Evolutionary conservation across 2,888 invertebrate species (phyloP).

Genomic region (Himalopsyche anomala): DNA sequence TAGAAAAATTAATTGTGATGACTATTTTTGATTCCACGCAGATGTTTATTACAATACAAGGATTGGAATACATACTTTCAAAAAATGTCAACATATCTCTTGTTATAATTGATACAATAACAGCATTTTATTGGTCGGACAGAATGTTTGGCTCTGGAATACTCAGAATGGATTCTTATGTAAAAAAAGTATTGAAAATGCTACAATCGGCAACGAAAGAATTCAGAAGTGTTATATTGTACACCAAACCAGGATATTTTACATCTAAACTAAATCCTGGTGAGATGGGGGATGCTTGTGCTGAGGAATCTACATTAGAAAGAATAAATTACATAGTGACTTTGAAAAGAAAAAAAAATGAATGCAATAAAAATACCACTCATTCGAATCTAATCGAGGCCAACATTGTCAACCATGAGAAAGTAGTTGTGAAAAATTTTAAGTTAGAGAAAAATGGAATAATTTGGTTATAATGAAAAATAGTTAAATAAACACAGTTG

Average conservation of each 20-base stretch:
- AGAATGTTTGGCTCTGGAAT: conserved; percentile 71
- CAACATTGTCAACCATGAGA: conserved; percentile 41
- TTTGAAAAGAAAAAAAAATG: conserved; percentile 63
- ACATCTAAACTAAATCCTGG: conserved; percentile 68
- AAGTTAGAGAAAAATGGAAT: conserved; percentile 39
- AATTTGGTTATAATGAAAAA: conserved; percentile 44
- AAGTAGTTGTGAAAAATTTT: conserved; percentile 48
- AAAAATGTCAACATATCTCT: conserved; percentile 71
- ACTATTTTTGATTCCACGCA: conserved; percentile 73
- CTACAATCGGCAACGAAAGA: conserved; percentile 74
- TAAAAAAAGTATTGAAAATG: conserved; percentile 71
- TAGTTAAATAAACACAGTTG: too few species aligned
- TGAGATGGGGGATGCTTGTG: conserved; percentile 67
- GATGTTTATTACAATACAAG: conserved; percentile 72
- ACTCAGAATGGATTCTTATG: conserved; percentile 75
- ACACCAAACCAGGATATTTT: conserved; percentile 76
- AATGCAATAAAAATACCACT: background rate
- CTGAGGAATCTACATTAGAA: conserved; percentile 68
- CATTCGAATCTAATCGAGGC: conserved; percentile 37
- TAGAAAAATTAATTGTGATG: conserved; percentile 70
- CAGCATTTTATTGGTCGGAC: conserved; percentile 77
- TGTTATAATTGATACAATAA: conserved; percentile 73
- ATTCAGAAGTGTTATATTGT: conserved; percentile 75
- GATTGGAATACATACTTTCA: conserved; percentile 72
- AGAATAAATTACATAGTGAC: conserved; percentile 72